These are phyloP conservation scores for Corythoichthys haematopterus DNA, from an alignment of 2,113 vertebrate genomes.

Conservation along the genomic window DNA sequence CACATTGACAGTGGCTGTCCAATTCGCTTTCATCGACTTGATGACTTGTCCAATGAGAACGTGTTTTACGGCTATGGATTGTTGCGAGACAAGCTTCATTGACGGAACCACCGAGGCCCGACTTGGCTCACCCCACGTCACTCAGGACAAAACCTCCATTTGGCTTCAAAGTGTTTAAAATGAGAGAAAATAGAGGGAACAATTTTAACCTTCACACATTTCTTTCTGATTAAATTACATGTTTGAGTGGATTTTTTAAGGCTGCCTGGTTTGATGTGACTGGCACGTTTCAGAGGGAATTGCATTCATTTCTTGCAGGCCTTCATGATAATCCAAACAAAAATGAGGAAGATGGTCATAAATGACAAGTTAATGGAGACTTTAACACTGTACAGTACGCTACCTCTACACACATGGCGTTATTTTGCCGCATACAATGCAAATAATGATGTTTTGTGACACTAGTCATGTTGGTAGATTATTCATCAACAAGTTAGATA, in stretches of 20 bases:
- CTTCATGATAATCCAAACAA: background rate
- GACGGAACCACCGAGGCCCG: slow-evolving; percentile 21
- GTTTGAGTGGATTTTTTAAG: slow-evolving; percentile 84
- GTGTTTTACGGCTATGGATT: slow-evolving; percentile 62
- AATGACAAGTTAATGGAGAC: slow-evolving; percentile 24
- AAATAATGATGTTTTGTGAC: background rate
- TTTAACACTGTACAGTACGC: slow-evolving; percentile 2
- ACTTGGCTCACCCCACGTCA: background rate
- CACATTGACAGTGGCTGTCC: slow-evolving; percentile 55
- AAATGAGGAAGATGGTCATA: slow-evolving; percentile 33
- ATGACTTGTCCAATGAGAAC: slow-evolving; percentile 52
- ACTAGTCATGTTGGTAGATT: too few relatives aligned
- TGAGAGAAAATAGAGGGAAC: background rate
- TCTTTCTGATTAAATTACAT: slow-evolving; percentile 84
- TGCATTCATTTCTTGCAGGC: slow-evolving; percentile 33
- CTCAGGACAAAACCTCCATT: background rate
- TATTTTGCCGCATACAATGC: background rate
- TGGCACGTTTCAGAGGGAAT: slow-evolving; percentile 71
- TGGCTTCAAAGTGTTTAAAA: background rate
- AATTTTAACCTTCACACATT: slow-evolving; percentile 75
- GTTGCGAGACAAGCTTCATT: slow-evolving; percentile 62
- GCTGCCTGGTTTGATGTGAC: slow-evolving; percentile 79
- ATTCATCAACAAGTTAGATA: background rate
- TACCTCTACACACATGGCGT: background rate
- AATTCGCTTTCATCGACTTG: slow-evolving; percentile 63